phyloP scores from a whole-genome alignment of 2,113 vertebrate genomes.

The Steatornis caripensis region DNA sequence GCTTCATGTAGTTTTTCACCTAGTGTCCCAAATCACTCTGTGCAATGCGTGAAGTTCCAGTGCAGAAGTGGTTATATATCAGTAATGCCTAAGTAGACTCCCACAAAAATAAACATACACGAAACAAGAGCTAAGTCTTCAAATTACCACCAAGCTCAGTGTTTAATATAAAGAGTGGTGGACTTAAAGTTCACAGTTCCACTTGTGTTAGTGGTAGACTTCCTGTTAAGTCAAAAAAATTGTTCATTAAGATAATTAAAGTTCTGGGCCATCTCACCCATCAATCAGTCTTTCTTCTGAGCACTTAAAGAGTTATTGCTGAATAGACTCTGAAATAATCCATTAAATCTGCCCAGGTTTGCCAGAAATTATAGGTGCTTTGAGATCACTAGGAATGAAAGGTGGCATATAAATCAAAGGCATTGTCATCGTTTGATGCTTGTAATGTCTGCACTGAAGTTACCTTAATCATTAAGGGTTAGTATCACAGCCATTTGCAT shows the following conservation, averaged over 20 bases:
- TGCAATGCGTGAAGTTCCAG: background rate
- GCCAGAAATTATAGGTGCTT: slow-evolving; percentile 41
- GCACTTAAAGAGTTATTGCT: slow-evolving; percentile 42
- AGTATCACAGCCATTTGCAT: background rate
- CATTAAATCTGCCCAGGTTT: slow-evolving; percentile 20
- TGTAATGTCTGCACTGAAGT: background rate
- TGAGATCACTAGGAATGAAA: slow-evolving; percentile 39
- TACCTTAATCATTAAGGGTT: slow-evolving; percentile 21
- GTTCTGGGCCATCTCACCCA: slow-evolving; percentile 33
- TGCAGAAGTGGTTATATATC: background rate
- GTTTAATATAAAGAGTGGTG: background rate
- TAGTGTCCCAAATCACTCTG: background rate
- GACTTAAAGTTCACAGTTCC: slow-evolving; percentile 7
- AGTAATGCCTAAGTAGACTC: background rate
- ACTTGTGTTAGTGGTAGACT: background rate
- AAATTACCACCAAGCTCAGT: background rate
- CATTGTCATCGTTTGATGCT: background rate
- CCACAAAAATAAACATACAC: background rate
- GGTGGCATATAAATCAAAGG: slow-evolving; percentile 38
- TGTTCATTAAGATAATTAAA: slow-evolving; percentile 41
- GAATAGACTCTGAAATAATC: slow-evolving; percentile 20
- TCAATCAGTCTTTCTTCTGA: slow-evolving; percentile 37
- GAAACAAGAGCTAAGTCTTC: background rate
- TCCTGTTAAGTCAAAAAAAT: slow-evolving; percentile 1
- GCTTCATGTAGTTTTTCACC: background rate